These are phyloP conservation scores for Scaptomyza graminum DNA, from an alignment of 1,140 invertebrate genomes.

Conservation along the genomic window DNA sequence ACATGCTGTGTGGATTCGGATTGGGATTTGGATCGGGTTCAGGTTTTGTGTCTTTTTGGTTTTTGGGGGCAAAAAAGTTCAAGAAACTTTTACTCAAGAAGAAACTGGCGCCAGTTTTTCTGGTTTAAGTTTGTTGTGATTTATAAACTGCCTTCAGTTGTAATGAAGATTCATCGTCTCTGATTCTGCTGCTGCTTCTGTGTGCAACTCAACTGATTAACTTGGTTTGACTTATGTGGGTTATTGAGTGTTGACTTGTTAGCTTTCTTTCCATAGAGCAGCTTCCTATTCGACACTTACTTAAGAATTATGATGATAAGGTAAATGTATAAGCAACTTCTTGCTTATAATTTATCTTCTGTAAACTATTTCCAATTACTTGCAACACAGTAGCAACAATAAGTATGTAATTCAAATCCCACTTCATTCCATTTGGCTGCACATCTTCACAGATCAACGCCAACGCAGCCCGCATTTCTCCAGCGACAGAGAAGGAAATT, in stretches of 20 bases:
- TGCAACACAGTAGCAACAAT: not conserved
- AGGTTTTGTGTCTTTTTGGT: not conserved
- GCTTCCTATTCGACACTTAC: too few relatives aligned
- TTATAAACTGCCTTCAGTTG: conserved; percentile 22
- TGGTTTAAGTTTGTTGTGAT: conserved; percentile 29
- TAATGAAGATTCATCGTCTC: conserved; percentile 36
- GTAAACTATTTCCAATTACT: not conserved
- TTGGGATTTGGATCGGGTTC: not conserved
- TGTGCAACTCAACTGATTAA: conserved; percentile 28
- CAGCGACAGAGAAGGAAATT: not conserved
- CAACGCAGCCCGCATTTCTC: conserved; percentile 42
- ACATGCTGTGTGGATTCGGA: too few relatives aligned
- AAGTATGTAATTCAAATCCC: not conserved
- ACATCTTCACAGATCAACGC: conserved; percentile 23
- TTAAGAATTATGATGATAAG: not conserved
- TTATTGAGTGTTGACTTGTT: conserved; percentile 12
- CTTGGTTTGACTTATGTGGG: conserved; percentile 34
- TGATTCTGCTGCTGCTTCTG: not conserved
- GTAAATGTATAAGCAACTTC: not conserved
- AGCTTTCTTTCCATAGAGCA: not conserved
- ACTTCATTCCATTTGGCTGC: conserved; percentile 29
- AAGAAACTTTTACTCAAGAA: conserved; percentile 60
- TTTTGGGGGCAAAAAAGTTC: conserved; percentile 43
- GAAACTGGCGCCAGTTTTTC: conserved; percentile 43
- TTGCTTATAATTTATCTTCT: too few relatives aligned